These are phyloP conservation scores for Chirona hameri DNA, from an alignment of 2,888 invertebrate species.

Conservation along the genomic window DNA sequence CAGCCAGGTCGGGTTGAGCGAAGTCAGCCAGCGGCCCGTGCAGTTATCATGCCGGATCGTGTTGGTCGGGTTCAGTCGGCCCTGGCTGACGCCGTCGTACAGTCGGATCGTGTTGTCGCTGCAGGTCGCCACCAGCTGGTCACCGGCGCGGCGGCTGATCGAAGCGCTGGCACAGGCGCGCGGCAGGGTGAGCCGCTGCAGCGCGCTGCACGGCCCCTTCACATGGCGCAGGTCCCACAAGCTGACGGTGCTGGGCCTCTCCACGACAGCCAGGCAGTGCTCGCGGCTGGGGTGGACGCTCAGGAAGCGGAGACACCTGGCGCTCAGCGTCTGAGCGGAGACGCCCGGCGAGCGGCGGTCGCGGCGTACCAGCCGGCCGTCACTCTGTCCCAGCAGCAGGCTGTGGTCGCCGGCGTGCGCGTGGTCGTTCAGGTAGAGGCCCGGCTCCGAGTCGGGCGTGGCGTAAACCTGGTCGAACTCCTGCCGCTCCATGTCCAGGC, in stretches of 20 bases:
- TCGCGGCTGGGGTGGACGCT: background rate
- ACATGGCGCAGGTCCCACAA: background rate
- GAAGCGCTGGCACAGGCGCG: background rate
- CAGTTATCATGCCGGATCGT: conserved; percentile 48
- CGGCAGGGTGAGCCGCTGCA: background rate
- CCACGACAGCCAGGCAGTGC: background rate
- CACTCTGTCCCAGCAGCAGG: no score
- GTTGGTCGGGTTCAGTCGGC: background rate
- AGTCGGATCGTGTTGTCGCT: no score
- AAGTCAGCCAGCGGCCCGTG: conserved; percentile 51
- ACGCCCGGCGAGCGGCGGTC: background rate
- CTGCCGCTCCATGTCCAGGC: no score
- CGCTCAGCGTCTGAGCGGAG: background rate
- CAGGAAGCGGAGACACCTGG: background rate
- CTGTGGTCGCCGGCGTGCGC: no score
- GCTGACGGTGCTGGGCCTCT: background rate
- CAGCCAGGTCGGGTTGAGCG: conserved; percentile 50
- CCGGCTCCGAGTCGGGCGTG: no score
- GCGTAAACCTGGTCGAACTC: background rate
- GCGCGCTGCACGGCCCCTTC: conserved; percentile 28
- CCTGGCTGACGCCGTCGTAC: no score
- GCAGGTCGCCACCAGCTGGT: no score
- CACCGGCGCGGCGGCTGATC: background rate
- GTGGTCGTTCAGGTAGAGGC: no score
- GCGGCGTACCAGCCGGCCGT: background rate